Evolutionary conservation across 2,113 vertebrate genomes (phyloP).

Genomic region (Urocitellus parryii): DNA sequence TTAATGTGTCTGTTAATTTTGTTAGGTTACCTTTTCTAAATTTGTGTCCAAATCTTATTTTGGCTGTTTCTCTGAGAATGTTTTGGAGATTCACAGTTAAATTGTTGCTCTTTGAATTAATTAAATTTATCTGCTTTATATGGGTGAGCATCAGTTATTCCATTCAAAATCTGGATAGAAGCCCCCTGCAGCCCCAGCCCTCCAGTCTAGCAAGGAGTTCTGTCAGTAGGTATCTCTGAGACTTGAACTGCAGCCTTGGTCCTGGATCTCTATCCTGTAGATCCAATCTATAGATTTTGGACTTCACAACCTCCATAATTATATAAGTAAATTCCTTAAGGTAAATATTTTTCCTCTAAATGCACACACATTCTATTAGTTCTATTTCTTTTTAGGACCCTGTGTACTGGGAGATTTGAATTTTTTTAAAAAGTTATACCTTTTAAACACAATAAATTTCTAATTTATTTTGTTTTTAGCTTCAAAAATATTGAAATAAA

Average conservation of each 20-base stretch:
- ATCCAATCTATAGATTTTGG: neutral
- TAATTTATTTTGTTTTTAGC: neutral
- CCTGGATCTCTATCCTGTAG: neutral
- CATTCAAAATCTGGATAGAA: neutral
- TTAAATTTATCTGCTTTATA: neutral
- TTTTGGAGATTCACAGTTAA: neutral
- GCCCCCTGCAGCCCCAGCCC: neutral
- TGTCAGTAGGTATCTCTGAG: too few species aligned
- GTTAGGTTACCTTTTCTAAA: neutral
- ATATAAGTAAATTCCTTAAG: neutral
- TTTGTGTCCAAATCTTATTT: neutral
- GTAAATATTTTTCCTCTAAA: neutral
- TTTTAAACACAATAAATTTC: neutral
- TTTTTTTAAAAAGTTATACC: neutral
- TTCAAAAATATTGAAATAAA: conserved; percentile 14
- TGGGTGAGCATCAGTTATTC: too few species aligned
- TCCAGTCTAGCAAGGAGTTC: neutral
- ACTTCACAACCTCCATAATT: neutral
- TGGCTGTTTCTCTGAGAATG: neutral
- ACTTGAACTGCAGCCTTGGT: neutral
- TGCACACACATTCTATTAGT: neutral
- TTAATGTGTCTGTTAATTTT: neutral
- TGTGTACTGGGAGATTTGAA: neutral
- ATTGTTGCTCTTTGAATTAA: neutral
- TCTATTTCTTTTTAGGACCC: neutral